Percentiles rank a stretch among this genome's conserved stretches.
These are phyloP conservation scores for Sthenelais limicola DNA, from an alignment of 2,888 invertebrate genomes.

Conservation along the genomic window DNA sequence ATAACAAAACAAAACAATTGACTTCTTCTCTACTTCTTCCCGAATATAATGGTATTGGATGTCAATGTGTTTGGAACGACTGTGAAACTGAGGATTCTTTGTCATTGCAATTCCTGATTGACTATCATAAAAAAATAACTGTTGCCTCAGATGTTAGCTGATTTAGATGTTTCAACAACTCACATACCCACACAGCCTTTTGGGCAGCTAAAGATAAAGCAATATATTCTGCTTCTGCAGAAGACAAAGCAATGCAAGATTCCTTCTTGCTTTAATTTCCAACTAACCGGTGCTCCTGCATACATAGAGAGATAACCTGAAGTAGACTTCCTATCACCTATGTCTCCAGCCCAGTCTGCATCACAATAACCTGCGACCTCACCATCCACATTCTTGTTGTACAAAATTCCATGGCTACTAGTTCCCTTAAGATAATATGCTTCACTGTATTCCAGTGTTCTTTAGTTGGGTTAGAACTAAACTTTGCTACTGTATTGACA, in stretches of 20 bases:
- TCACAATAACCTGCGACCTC: slow-evolving; percentile 55
- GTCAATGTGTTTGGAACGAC: slow-evolving; percentile 53
- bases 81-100: slow-evolving; percentile 48
- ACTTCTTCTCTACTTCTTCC: slow-evolving; percentile 40
- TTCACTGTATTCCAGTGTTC: slow-evolving; percentile 51
- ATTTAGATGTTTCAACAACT: slow-evolving; percentile 17
- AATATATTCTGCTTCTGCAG: slow-evolving; percentile 67
- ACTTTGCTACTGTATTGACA: slow-evolving; percentile 47
- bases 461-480: slow-evolving; percentile 46
- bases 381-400: slow-evolving; percentile 8
- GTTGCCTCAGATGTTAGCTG: slow-evolving; percentile 28
- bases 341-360: slow-evolving; percentile 62
- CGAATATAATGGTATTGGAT: slow-evolving; percentile 48
- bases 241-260: slow-evolving; percentile 58
- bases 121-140: slow-evolving; percentile 49
- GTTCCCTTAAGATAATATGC: slow-evolving; percentile 41
- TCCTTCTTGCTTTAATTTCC: slow-evolving; percentile 63
- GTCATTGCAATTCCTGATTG: slow-evolving; percentile 50
- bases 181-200: slow-evolving; percentile 50
- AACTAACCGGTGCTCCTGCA: slow-evolving; percentile 58
- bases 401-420: slow-evolving; percentile 20
- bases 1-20: too few species aligned
- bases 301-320: slow-evolving; percentile 59
- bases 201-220: slow-evolving; percentile 54
- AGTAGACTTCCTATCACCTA: slow-evolving; percentile 59